Evolutionary conservation across 2,797 vertebrate species (phyloP), one percentile per base, ranked within the genome.

Genomic region (Pelobates cultripes): DNA sequence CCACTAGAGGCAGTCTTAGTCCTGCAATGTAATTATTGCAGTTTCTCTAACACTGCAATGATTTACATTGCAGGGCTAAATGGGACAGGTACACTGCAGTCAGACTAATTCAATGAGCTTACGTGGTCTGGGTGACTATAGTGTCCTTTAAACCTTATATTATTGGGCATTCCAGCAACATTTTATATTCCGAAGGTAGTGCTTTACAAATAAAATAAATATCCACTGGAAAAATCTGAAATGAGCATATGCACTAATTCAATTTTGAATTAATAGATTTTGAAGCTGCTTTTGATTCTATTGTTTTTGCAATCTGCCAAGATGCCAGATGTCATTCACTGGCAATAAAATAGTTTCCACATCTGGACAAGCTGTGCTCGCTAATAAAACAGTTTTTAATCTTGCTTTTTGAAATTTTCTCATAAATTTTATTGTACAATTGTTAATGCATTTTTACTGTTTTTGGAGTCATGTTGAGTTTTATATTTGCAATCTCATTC

Each of bases 271-370:
- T 12, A 75, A 63, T 70, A 70, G 40, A n/a, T 43, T 81, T 75
- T 41, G 75, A 14, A 72, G 7, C 13, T 10, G 4, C 80, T 63
- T 60, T 71, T 64, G 60, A 47, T 28, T 66, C 28, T 61, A 75
- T 47, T 63, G 61, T 76, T 72, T 75, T 13, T 55, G 51, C 42
- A 64, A 47, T 64, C 10, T 84, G 77, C 77, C 82, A 66, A 75
- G 57, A 4, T 47, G 51, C 73, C 82, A 79, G 77, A 79, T 84
- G 82, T 84, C 77, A 75, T 42, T 84, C 82, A 75, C 42, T 71
- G 77, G 66, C 77, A 79, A 73, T 76, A 84, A 79, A 75, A 63
- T 71, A n/a, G 43, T 42, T 55, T 75, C 67, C 77, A 79, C 82
- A 84, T 73, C 82, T 73, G 81, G 61, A 43, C 75, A 73, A 55